Evolutionary conservation across 2,888 invertebrate species (phyloP).

Genomic region (Ichneumoninae sp.): DNA sequence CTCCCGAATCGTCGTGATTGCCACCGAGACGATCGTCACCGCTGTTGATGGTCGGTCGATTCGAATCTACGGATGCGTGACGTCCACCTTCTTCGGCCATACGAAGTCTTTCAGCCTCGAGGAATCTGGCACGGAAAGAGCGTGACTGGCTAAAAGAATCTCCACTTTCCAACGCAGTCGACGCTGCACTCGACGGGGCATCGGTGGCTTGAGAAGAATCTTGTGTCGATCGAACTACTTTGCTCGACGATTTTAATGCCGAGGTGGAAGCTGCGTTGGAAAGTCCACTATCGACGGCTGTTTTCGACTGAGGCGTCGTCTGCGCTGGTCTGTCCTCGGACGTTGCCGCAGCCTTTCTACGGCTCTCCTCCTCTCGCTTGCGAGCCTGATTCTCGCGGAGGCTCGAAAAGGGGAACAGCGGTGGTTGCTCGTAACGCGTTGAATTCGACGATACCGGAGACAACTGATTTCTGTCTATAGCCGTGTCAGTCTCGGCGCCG

Average conservation of each 20-base stretch:
- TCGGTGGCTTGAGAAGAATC: background rate
- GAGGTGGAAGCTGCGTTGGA: constrained; percentile 31
- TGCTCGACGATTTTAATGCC: constrained; percentile 5
- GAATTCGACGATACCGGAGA: constrained; percentile 77
- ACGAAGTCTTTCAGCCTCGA: background rate
- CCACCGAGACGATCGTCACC: background rate
- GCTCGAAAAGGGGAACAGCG: constrained; percentile 77
- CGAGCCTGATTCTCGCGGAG: constrained; percentile 74
- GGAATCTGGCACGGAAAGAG: background rate
- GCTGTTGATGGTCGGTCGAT: background rate
- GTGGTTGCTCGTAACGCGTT: constrained; percentile 76
- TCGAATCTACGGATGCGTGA: background rate
- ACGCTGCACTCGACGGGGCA: constrained; percentile 7
- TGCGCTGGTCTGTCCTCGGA: background rate
- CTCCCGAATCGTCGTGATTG: background rate
- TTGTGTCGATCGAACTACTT: background rate
- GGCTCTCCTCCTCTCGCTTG: constrained; percentile 47
- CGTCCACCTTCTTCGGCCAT: background rate
- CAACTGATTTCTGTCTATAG: constrained; percentile 70
- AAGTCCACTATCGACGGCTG: background rate
- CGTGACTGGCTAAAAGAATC: no score
- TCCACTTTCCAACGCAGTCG: background rate
- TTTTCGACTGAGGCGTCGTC: background rate
- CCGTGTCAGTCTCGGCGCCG: constrained; percentile 18
- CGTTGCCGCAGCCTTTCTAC: background rate